phyloP scores from a whole-genome alignment of 2,888 invertebrate genomes.

The Drosophila cognata region DNA sequence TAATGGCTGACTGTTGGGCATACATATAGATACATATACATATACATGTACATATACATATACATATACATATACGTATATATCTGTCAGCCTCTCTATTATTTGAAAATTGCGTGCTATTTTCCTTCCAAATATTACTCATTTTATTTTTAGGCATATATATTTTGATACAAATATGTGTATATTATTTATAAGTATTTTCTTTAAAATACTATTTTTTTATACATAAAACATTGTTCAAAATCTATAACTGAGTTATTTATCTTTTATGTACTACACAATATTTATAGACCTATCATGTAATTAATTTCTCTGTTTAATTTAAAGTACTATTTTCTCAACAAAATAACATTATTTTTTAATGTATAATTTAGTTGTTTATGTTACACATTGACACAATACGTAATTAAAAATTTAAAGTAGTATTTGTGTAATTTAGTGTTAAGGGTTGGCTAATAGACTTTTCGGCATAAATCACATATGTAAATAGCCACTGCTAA shows the following conservation, averaged over 20 bases:
- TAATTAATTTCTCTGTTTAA: neutral
- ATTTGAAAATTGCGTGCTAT: neutral
- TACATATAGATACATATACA: neutral
- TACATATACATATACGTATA: neutral
- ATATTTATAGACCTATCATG: neutral
- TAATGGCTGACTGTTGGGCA: constrained; percentile 16
- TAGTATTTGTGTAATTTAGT: neutral
- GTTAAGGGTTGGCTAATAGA: constrained; percentile 8
- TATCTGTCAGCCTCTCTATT: neutral
- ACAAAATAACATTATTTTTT: neutral
- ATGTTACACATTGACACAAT: neutral
- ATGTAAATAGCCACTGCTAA: constrained; percentile 24
- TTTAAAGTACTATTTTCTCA: neutral
- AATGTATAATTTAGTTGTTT: neutral
- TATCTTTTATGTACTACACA: neutral
- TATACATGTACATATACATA: neutral
- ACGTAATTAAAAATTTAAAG: neutral
- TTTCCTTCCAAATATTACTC: neutral
- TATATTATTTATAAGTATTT: neutral
- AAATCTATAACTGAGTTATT: neutral
- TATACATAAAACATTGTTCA: neutral
- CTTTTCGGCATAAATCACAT: constrained; percentile 25
- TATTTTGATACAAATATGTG: neutral
- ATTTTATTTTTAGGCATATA: neutral
- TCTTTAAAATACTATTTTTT: neutral